Evolutionary conservation across 2,888 invertebrate genomes (phyloP), one percentile per base, ranked within the genome.

Genomic region (Rhimphoctona megacephalus): DNA sequence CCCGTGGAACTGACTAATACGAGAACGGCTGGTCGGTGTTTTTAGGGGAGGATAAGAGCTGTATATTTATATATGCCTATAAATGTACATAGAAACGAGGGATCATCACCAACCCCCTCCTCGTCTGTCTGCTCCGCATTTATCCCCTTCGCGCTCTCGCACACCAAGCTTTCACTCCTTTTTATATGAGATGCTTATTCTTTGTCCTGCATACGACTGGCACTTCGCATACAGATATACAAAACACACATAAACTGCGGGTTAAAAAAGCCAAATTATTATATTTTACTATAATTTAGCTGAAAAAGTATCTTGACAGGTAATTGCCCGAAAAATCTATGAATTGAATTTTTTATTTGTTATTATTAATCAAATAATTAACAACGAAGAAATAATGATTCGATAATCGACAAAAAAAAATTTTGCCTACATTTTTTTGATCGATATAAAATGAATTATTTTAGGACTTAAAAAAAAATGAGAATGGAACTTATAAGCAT

Each of bases 1-100:
- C 91, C 92, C 93, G 92, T 90, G 92, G 92, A 91, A 89, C 92
- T 92, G 94, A 90, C 89, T 93, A 93, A 94, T 93, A 91, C 87
- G 90, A 82, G 88, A 87, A 89, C 88, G 88, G 89, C 87, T 89
- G 88, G 78, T 86, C 74, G 84, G 78, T 81, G 86, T 69, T 76
- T 81, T 73, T 79, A 61, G 73, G 79, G 76, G 76, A 36, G 57
- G 70, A 43, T 61, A 33, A 36, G 43, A 76, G 33, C 64, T 70
- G n/a, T 39, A 64, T 46, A 76, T 67, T 25, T 67, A 73, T 79
- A 46, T n/a, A 57, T 43, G 52, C 17, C 25, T 30, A 46, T n/a
- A 72, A 14, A 52, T 54, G 22, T 46, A 43, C 19, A 39, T 17
- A 66, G 66, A 79, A 49, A 49, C 54, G 81, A 73, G 85, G 80